These are phyloP conservation scores for Ennomos fuscantarius DNA, from an alignment of 2,888 invertebrate genomes.

Conservation along the genomic window DNA sequence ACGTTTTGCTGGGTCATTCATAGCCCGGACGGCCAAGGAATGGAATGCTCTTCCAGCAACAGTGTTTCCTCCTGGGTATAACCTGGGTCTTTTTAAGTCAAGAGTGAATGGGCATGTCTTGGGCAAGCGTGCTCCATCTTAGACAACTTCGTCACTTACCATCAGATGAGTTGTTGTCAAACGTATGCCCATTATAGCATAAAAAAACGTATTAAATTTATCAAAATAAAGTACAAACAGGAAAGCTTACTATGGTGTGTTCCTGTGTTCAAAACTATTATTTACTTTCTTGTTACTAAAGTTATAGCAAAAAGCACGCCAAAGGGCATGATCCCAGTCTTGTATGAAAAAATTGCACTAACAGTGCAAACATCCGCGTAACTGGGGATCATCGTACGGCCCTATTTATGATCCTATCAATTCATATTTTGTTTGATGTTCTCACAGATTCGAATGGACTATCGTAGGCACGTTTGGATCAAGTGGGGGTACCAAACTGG, in stretches of 20 bases:
- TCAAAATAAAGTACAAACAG: neutral
- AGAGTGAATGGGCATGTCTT: no score
- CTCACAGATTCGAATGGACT: conserved; percentile 62
- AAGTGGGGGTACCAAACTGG: conserved; percentile 41
- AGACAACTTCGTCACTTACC: no score
- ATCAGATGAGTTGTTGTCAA: no score
- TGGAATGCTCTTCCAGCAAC: no score
- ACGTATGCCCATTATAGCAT: no score
- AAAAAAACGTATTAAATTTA: no score
- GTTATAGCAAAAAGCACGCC: conserved; percentile 52
- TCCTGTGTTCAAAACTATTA: neutral
- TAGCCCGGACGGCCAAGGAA: no score
- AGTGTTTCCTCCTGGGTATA: no score
- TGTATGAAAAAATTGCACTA: conserved; percentile 48
- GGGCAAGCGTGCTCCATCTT: no score
- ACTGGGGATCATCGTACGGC: conserved; percentile 26
- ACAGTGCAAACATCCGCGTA: conserved; percentile 63
- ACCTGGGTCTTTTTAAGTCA: no score
- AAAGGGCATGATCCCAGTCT: conserved; percentile 48
- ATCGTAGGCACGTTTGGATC: conserved; percentile 21
- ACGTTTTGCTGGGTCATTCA: no score
- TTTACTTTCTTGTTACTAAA: conserved; percentile 3
- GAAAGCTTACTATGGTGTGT: neutral
- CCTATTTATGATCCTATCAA: conserved; percentile 63
- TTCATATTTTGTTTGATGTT: conserved; percentile 79